Percentiles rank a stretch among this genome's conserved stretches.
Conservation (phyloP, 2,888 invertebrate species). For the Agriopis aurantiaria region DNA sequence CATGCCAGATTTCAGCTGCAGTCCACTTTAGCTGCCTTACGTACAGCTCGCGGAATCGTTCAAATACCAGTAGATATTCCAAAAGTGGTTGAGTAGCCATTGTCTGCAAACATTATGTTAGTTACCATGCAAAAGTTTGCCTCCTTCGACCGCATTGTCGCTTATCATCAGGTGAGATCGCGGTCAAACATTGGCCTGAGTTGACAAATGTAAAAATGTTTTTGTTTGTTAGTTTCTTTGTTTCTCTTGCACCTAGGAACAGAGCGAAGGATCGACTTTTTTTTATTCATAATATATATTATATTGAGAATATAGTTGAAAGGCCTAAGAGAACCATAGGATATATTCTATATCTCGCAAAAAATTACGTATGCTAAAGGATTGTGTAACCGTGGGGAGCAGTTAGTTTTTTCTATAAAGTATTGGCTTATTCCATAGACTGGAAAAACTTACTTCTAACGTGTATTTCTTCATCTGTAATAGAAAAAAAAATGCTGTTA, state of each 20-base stretch:
- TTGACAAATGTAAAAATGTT: no score
- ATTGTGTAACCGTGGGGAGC: no score
- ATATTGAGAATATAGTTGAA: no score
- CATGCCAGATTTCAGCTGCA: constrained; percentile 76
- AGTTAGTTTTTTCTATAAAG: no score
- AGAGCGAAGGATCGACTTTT: no score
- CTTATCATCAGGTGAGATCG: neutral
- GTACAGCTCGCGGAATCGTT: constrained; percentile 71
- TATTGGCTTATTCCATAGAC: neutral
- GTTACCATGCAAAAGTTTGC: neutral
- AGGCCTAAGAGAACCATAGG: no score
- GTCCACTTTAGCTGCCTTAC: constrained; percentile 71
- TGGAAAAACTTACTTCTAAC: constrained; percentile 4
- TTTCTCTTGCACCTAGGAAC: neutral
- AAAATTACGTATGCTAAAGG: no score
- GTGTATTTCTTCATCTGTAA: constrained; percentile 2
- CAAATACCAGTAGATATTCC: constrained; percentile 66
- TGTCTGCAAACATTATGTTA: neutral
- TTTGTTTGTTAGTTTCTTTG: no score
- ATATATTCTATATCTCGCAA: no score
- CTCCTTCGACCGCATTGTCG: neutral
- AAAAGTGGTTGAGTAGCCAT: constrained; percentile 33
- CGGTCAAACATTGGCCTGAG: neutral
- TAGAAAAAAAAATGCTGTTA: neutral
- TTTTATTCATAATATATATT: no score